phyloP scores from a whole-genome alignment of 2,797 vertebrate genomes.

The Mormyrus hasselquistii region DNA sequence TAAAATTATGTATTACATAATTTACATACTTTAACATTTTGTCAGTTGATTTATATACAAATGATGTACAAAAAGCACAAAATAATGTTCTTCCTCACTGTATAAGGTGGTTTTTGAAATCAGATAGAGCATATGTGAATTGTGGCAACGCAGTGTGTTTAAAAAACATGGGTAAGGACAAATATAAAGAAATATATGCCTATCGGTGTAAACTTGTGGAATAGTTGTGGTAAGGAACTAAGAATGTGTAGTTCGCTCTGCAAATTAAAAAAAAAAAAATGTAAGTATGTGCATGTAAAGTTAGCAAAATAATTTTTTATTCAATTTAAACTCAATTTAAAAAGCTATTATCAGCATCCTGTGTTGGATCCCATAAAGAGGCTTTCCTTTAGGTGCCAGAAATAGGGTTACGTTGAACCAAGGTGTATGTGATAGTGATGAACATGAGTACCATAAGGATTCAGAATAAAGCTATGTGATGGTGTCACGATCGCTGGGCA shows the following conservation, averaged over 20 bases:
- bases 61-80: not conserved
- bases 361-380: not conserved
- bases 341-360: not conserved
- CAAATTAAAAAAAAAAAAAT: not conserved
- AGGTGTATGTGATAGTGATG: not conserved
- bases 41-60: not conserved
- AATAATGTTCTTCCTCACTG: not conserved
- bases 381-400: not conserved
- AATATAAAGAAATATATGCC: not conserved
- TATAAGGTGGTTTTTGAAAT: not conserved
- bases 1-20: too few relatives aligned
- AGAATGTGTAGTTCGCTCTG: not conserved
- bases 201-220: not conserved
- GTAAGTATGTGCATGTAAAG: too few relatives aligned
- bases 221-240: not conserved
- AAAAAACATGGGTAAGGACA: not conserved
- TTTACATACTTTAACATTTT: not conserved
- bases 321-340: not conserved
- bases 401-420: not conserved
- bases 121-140: not conserved
- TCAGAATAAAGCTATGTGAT: not conserved
- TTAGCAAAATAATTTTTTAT: too few relatives aligned
- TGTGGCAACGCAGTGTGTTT: not conserved
- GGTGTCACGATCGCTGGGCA: not conserved
- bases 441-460: not conserved